A percentile compares a stretch with the other conserved stretches of the same genome.
Evolutionary conservation across 2,113 vertebrate species (phyloP).

Genomic region (Andinoacara biseriatus): DNA sequence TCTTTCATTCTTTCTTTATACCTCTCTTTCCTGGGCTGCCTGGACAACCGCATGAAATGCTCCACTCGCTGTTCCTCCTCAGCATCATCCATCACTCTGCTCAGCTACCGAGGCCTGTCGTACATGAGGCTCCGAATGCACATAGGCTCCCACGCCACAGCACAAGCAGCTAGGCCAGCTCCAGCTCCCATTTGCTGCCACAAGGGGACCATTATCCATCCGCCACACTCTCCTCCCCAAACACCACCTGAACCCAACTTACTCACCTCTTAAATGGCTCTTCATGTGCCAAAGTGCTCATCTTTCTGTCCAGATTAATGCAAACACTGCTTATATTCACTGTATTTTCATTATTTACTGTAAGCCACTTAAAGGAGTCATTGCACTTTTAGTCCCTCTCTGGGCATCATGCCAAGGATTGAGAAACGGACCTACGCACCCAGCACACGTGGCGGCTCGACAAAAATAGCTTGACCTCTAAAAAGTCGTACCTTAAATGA

Average conservation of each 20-base stretch:
- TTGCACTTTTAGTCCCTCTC: slow-evolving; percentile 45
- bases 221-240: slow-evolving; percentile 25
- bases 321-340: slow-evolving; percentile 39
- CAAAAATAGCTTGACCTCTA: slow-evolving; percentile 66
- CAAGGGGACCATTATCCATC: slow-evolving; percentile 34
- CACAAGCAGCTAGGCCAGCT: slow-evolving; percentile 37
- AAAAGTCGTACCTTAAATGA: slow-evolving; percentile 53
- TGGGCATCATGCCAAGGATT: slow-evolving; percentile 39
- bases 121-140: slow-evolving; percentile 40
- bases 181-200: slow-evolving; percentile 39
- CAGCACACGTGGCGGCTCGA: not conserved
- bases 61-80: slow-evolving; percentile 55
- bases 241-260: slow-evolving; percentile 17
- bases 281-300: slow-evolving; percentile 30
- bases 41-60: slow-evolving; percentile 62
- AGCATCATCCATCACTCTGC: slow-evolving; percentile 67
- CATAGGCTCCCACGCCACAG: slow-evolving; percentile 29
- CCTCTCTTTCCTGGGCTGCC: slow-evolving; percentile 59
- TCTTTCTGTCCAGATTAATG: slow-evolving; percentile 32
- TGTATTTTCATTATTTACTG: slow-evolving; percentile 61
- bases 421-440: slow-evolving; percentile 38
- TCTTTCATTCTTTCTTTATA: slow-evolving; percentile 46
- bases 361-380: slow-evolving; percentile 51
- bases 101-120: slow-evolving; percentile 57
- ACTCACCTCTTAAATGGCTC: slow-evolving; percentile 27